Evolutionary conservation across 2,888 invertebrate species (phyloP), one percentile per base, ranked within the genome.

Genomic region (Geotrupes spiniger): DNA sequence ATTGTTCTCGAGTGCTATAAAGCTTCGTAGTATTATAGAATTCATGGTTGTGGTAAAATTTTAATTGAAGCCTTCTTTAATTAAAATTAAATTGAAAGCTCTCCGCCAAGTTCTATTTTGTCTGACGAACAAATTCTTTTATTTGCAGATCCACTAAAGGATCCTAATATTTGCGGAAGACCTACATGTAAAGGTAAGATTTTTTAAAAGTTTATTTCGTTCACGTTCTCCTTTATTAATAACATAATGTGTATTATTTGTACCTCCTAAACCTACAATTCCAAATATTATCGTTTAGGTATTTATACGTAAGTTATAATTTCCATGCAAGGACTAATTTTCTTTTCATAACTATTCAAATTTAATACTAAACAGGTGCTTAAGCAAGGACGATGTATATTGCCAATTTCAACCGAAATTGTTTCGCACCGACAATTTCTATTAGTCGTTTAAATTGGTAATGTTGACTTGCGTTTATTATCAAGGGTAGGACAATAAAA

Each of bases 151-250:
- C 85, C 85, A 1, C 71, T 86, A 2, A 83, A 83, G 73, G 81
- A 87, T 72, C 85, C 85, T 0, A 79, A 80, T 56, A 82, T 85
- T 60, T 87, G 87, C 66, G 87, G 87, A 25, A 73, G 81, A 37
- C 86, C 87, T 26, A 75, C 78, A 56, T 87, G 87, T 67, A 75
- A 77, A 63, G 71, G 81, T 82, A 76, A 77, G 77, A 21, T 21
- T 21, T 21, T 21, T 21, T 4, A 21, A 21, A 21, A 4, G 6
- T 4, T 21, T 4, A 21, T 21, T 4, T 21, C 6, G 4, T 4
- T 21, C 21, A 21, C 21, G n/a, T 21, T 21, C 4, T 3, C 4
- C 6, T 4, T 21, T 21, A 4, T 21, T 21, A 21, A 4, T 21
- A 21, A n/a, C n/a, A n/a, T n/a, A n/a, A n/a, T n/a, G n/a, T n/a